Evolutionary conservation across 2,888 invertebrate species (phyloP).

Genomic region (Oscheius sp.): DNA sequence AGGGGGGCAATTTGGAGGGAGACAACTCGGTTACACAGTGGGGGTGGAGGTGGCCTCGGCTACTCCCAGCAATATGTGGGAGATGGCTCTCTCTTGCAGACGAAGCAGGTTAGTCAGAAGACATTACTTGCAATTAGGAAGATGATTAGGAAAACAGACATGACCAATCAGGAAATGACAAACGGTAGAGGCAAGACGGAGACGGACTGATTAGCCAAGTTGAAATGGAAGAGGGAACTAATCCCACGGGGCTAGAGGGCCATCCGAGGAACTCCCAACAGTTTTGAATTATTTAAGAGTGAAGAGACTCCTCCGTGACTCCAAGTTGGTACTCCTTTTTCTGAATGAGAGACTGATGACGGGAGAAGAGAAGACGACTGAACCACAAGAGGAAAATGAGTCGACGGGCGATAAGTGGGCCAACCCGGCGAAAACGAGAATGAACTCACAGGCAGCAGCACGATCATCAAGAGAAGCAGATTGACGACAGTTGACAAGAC

Average conservation of each 20-base stretch:
- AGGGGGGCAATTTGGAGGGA: constrained; percentile 4
- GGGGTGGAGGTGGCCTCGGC: background rate
- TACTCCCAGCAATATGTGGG: background rate
- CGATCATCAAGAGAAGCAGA: constrained; percentile 12
- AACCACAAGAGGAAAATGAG: constrained; percentile 21
- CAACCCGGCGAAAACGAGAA: background rate
- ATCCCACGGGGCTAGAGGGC: no score
- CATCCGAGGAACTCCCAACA: no score
- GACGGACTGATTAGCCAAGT: no score
- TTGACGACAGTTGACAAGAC: constrained; percentile 16
- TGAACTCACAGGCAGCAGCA: constrained; percentile 17
- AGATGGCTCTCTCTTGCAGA: background rate
- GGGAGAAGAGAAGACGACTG: background rate
- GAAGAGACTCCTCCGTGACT: background rate
- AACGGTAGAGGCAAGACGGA: no score
- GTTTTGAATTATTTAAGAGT: no score
- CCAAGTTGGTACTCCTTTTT: background rate
- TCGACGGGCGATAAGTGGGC: constrained; percentile 28
- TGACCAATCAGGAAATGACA: no score
- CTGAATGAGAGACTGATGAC: no score
- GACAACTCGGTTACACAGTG: constrained; percentile 17
- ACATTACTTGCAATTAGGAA: background rate
- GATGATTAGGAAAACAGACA: no score
- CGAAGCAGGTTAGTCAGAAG: background rate
- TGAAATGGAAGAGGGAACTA: no score